Percentiles rank a stretch among this genome's conserved stretches.
These are phyloP conservation scores for Clitarchus hookeri DNA, from an alignment of 2,888 invertebrate genomes.

Conservation along the genomic window DNA sequence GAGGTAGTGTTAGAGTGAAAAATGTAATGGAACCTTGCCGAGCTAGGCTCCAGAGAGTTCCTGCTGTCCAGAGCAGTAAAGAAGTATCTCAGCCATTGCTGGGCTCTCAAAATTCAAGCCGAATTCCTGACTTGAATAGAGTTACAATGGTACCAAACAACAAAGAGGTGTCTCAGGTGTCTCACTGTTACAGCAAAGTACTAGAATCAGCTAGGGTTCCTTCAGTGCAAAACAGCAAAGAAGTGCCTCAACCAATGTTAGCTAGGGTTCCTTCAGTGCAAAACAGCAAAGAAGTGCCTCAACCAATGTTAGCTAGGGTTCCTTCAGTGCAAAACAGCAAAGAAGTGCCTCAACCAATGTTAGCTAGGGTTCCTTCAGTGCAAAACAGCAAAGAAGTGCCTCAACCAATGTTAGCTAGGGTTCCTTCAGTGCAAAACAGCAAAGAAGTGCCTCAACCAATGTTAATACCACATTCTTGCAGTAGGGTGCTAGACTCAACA, in stretches of 20 bases:
- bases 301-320: background rate
- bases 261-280: constrained; percentile 20
- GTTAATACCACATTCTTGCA: background rate
- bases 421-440: background rate
- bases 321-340: constrained; percentile 6
- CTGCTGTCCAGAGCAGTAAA: background rate
- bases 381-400: background rate
- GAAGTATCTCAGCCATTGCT: constrained; percentile 52
- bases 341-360: background rate
- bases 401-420: background rate
- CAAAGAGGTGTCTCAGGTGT: background rate
- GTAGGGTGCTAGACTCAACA: constrained; percentile 1
- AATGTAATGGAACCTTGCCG: constrained; percentile 18
- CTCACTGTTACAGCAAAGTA: background rate
- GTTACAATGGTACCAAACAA: constrained; percentile 10
- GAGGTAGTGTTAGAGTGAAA: background rate
- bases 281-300: background rate
- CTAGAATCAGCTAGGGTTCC: background rate
- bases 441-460: background rate
- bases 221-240: background rate
- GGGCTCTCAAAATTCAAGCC: constrained; percentile 39
- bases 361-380: background rate
- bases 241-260: too few species aligned
- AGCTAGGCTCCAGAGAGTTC: constrained; percentile 31
- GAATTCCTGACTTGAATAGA: constrained; percentile 36